Evolutionary conservation across 2,888 invertebrate species (phyloP), one percentile per base, ranked within the genome.

Genomic region (Agelastica alni): DNA sequence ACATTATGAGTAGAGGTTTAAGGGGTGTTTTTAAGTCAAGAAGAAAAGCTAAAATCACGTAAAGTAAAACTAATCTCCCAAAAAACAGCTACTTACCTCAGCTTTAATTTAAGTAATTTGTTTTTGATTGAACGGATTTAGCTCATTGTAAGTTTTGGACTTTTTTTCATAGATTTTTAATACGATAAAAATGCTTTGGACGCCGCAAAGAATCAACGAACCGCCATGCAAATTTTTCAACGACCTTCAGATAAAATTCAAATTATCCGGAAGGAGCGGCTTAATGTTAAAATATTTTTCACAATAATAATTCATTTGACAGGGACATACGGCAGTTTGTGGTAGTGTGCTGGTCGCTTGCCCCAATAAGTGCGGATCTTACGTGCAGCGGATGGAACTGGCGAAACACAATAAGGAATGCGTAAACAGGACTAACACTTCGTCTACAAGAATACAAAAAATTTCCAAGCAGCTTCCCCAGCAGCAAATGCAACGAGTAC

Each of bases 271-370:
- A n/a, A n/a, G n/a, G n/a, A n/a, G n/a, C n/a, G 16, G 12, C 13
- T 37, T 44, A 44, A 10, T 32, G 30, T 12, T 41, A 14, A 44
- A 13, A 10, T 26, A 14, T 54, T 54, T 42, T 47, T 20, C 53
- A 69, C 68, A 58, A 12, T 13, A 4, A 34, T 46, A n/a, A 17
- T 37, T 37, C 4, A 18, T 37, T 18, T 17, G 4, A 10, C 3
- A 87, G 84, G 83, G 82, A 48, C 89, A 89, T 63, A 73, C 87
- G 54, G 83, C 85, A 53, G 82, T 84, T 62, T 90, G 89, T 59
- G 86, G 87, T 9, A 85, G 86, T 54, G 87, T 89, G 6, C 72
- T 89, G 63, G 85, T 88, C 68, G 84, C 87, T 68, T 89, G 89
- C 49, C 83, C 85, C 0, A 79, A 85, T 63, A 81, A 84, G 41